Conservation (phyloP, 2,888 invertebrate genomes). For the Drosophila ezoana region DNA sequence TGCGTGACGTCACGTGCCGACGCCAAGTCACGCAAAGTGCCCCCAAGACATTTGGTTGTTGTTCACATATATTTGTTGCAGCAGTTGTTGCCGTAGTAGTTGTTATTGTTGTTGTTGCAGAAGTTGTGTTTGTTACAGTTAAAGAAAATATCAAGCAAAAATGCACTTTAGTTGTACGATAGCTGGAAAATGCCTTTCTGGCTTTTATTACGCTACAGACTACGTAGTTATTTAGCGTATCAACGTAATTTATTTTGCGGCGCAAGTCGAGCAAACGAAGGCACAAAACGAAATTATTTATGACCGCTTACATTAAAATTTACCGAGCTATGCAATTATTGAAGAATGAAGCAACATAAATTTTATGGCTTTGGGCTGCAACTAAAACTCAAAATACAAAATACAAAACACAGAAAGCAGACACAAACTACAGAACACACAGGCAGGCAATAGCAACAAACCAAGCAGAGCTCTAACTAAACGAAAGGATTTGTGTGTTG, state of each 20-base stretch:
- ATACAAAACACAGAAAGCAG: slow-evolving; percentile 14
- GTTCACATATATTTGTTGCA: slow-evolving; percentile 18
- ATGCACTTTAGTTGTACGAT: slow-evolving; percentile 75
- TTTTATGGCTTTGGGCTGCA: slow-evolving; percentile 66
- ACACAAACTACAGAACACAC: slow-evolving; percentile 21
- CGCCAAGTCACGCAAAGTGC: slow-evolving; percentile 61
- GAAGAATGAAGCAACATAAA: slow-evolving; percentile 80
- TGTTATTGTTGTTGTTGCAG: slow-evolving; percentile 23
- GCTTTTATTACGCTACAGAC: slow-evolving; percentile 57
- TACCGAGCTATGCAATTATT: slow-evolving; percentile 81
- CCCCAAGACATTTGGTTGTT: slow-evolving; percentile 47
- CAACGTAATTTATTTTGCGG: slow-evolving; percentile 72
- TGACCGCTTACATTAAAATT: slow-evolving; percentile 81
- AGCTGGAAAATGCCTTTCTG: slow-evolving; percentile 61
- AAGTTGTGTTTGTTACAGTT: slow-evolving; percentile 55
- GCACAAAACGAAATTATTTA: slow-evolving; percentile 74
- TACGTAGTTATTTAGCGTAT: slow-evolving; percentile 68
- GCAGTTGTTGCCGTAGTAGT: slow-evolving; percentile 30
- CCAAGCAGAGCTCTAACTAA: slow-evolving; percentile 40
- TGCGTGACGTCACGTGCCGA: slow-evolving; percentile 65
- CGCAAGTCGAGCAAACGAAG: slow-evolving; percentile 55
- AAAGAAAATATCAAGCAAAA: slow-evolving; percentile 75
- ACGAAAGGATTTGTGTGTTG: slow-evolving; percentile 71
- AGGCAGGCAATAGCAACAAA: slow-evolving; percentile 34
- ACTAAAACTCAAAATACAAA: slow-evolving; percentile 54